Base-by-base conservation (phyloP, 1,140 invertebrate species). In the Rhagoletis pomonella region DNA sequence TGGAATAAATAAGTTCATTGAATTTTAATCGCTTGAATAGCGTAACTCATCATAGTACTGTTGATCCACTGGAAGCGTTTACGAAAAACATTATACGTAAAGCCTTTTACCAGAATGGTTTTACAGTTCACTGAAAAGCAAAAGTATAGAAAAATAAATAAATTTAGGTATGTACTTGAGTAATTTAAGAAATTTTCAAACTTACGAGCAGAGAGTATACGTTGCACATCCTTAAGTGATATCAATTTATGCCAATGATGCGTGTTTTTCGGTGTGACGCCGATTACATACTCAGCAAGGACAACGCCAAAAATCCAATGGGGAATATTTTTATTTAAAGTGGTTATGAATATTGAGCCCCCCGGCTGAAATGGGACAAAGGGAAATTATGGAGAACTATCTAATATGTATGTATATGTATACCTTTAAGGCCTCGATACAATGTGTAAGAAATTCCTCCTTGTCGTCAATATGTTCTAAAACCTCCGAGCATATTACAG, bases 161-260 rank as follows among this genome's bases (percentile, higher is more conserved):
- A 65, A 67, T 29, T 86, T 17, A 39, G n/a, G 19, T 59, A 60
- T 62, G 42, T 29, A 29, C 1, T 29, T 29, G 29, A 29, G 14
- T 6, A 44, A 4, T 14, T 47, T 10, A 55, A 55, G 50, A 29
- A 29, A 6, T 10, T 85, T 55, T 7, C 60, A 4, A 1, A 84
- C 94, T 95, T 95, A 97, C 96, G 94, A 91, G 95, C 94, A 89
- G 96, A 94, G 55, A 98, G 93, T 88, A 96, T 92, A 44, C 93
- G 91, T 90, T 96, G 94, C 19, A 98, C 94, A 89, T 98, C 96
- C 85, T 95, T 93, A 0, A 97, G 97, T 2, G 95, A 94, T 60
- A 99, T 95, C 94, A 99, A 98, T 93, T 98, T 98, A 12, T 97
- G 94, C 95, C 97, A 99, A 73, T 98, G 95, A 93, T 99, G 99